Conservation (phyloP, 2,797 vertebrate species). For the Melanotaenia pygmaea region DNA sequence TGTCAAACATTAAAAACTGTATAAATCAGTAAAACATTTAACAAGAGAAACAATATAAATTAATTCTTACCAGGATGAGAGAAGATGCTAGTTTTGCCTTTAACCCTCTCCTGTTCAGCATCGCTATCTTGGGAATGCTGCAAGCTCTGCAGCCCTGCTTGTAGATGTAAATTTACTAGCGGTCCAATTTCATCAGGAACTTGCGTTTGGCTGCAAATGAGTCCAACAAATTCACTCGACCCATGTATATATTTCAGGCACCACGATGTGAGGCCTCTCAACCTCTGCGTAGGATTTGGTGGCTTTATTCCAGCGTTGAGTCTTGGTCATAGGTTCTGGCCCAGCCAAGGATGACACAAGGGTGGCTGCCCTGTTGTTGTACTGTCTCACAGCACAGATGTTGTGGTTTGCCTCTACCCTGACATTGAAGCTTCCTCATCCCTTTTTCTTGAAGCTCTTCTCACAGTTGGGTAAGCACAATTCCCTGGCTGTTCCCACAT, state of each 20-base stretch:
- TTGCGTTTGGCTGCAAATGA: neutral
- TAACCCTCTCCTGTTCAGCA: neutral
- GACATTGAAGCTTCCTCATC: neutral
- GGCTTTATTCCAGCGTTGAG: neutral
- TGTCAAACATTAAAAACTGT: neutral
- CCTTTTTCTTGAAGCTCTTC: neutral
- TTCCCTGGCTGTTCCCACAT: neutral
- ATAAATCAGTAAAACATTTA: neutral
- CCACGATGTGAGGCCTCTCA: neutral
- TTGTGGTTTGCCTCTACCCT: slow-evolving; percentile 1
- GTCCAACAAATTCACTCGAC: neutral
- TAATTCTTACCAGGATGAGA: neutral
- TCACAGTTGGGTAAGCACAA: neutral
- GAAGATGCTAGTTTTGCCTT: neutral
- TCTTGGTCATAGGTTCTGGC: neutral
- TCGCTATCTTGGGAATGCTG: neutral
- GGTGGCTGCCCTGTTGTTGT: slow-evolving; percentile 1
- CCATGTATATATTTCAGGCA: neutral
- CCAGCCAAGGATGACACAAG: slow-evolving; percentile 10
- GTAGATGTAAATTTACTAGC: slow-evolving; percentile 14
- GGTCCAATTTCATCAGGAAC: neutral
- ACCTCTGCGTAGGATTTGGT: neutral
- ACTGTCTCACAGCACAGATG: slow-evolving; percentile 5
- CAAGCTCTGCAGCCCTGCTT: neutral
- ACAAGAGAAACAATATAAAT: no score